A percentile compares a stretch with the other conserved stretches of the same genome.
phyloP scores from a whole-genome alignment of 2,888 invertebrate species.

The Andrena camellia region DNA sequence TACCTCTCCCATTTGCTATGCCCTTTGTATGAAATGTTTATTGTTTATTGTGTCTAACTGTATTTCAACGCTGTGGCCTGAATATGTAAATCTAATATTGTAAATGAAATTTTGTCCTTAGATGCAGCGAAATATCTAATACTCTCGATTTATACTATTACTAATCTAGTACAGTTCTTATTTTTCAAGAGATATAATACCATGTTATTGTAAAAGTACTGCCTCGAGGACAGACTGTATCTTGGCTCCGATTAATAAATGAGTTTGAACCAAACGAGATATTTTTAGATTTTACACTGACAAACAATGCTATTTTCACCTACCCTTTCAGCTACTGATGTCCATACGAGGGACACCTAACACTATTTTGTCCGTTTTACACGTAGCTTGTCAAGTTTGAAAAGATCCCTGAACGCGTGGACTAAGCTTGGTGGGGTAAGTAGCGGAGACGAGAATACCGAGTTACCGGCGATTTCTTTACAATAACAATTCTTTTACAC shows the following conservation, averaged over 20 bases:
- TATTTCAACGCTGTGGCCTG: slow-evolving; percentile 65
- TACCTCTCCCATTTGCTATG: slow-evolving; percentile 43
- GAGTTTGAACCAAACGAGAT: slow-evolving; percentile 66
- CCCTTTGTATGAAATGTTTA: slow-evolving; percentile 53
- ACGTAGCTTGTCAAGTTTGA: too few relatives aligned
- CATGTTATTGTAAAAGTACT: slow-evolving; percentile 80
- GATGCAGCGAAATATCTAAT: slow-evolving; percentile 74
- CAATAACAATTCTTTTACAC: too few relatives aligned
- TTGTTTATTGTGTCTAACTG: slow-evolving; percentile 57
- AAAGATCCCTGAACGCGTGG: too few relatives aligned
- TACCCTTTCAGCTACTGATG: too few relatives aligned
- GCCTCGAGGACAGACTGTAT: slow-evolving; percentile 81
- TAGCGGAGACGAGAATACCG: too few relatives aligned
- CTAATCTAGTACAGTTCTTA: slow-evolving; percentile 74
- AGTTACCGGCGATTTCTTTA: too few relatives aligned
- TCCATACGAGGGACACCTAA: too few relatives aligned
- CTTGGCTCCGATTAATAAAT: slow-evolving; percentile 81
- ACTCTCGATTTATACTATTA: slow-evolving; percentile 77
- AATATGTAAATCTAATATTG: slow-evolving; percentile 67
- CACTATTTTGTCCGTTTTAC: too few relatives aligned
- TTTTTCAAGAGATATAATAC: slow-evolving; percentile 74
- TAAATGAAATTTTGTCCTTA: slow-evolving; percentile 70
- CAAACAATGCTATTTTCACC: too few relatives aligned
- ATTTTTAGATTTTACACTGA: too few relatives aligned
- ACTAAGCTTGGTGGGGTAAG: too few relatives aligned